Evolutionary conservation across 2,113 vertebrate species (phyloP), one percentile per base, ranked within the genome.

Genomic region (Carassius carassius): DNA sequence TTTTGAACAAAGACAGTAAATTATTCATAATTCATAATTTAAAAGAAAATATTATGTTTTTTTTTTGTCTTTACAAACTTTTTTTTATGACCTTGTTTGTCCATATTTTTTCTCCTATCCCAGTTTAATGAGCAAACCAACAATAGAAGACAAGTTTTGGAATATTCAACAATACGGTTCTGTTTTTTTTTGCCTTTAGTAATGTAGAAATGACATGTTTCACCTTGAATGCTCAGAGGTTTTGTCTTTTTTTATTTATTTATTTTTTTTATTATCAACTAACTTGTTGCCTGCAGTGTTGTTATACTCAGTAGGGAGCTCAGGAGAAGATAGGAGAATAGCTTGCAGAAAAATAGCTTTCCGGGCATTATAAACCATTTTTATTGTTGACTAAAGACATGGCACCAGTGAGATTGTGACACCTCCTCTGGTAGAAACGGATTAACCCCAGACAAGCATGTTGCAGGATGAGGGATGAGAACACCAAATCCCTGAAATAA

Each of bases 401-500:
- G 83, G 86, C 83, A 86, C 80, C 32, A 60, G 35, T 69, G 84
- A 86, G 79, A 88, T 85, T 89, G 83, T 90, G 88, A 88, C 85
- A 86, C 81, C 79, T 83, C 76, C 78, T 84, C 76, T 74, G 84
- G 83, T 84, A 87, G 84, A 87, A 90, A 85, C 73, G 56, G 86
- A 88, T 90, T 90, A 89, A 88, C 88, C 86, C 23, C 54, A 90
- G 84, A 89, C 88, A 85, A 89, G 89, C 67, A 80, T 85, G 87
- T 86, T 87, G 88, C 76, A 23, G 86, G 78, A 83, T 91, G 89
- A 87, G 85, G 87, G 84, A 90, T 86, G 86, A 91, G 88, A 87
- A 60, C 83, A 76, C 83, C 78, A 84, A 85, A 87, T 88, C 83
- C 79, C 86, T 76, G 87, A 90, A 90, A 90, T 90, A 89, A 90